Evolutionary conservation across 2,888 invertebrate species (phyloP).

Genomic region (Euplexia lucipara): DNA sequence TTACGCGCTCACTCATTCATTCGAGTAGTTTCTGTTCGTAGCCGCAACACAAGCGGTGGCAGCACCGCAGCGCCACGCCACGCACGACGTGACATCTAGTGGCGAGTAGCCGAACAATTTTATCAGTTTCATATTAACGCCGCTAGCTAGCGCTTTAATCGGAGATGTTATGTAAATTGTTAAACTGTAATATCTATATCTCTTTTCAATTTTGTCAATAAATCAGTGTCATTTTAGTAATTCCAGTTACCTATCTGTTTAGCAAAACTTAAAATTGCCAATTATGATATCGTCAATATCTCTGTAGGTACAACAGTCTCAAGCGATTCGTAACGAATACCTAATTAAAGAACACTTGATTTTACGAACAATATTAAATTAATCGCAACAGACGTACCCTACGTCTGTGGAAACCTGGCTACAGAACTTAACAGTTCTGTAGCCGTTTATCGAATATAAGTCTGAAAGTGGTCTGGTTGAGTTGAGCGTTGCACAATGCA

Average conservation of each 20-base stretch:
- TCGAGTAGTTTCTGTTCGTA: conserved; percentile 72
- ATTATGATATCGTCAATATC: too few relatives aligned
- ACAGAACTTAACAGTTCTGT: too few relatives aligned
- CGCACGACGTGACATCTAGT: conserved; percentile 81
- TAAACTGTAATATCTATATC: neutral
- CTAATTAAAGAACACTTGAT: too few relatives aligned
- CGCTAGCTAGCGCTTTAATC: conserved; percentile 60
- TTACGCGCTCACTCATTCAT: conserved; percentile 83
- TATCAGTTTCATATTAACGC: conserved; percentile 64
- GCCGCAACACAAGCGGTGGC: conserved; percentile 67
- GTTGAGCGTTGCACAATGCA: conserved; percentile 75
- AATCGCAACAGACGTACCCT: conserved; percentile 10
- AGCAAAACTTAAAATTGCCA: neutral
- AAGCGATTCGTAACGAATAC: neutral
- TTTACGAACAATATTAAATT: neutral
- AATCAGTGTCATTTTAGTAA: neutral
- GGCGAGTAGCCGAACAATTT: conserved; percentile 83
- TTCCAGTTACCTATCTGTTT: neutral
- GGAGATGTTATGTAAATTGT: neutral
- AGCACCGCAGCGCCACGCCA: conserved; percentile 71
- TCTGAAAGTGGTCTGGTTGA: conserved; percentile 68
- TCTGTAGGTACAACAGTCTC: too few relatives aligned
- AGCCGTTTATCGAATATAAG: conserved; percentile 58
- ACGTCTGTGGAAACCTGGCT: too few relatives aligned
- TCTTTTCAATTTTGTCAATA: neutral